Evolutionary conservation across 2,113 vertebrate species (phyloP), one percentile per base, ranked within the genome.

Genomic region (sheep (Ovis aries)): DNA sequence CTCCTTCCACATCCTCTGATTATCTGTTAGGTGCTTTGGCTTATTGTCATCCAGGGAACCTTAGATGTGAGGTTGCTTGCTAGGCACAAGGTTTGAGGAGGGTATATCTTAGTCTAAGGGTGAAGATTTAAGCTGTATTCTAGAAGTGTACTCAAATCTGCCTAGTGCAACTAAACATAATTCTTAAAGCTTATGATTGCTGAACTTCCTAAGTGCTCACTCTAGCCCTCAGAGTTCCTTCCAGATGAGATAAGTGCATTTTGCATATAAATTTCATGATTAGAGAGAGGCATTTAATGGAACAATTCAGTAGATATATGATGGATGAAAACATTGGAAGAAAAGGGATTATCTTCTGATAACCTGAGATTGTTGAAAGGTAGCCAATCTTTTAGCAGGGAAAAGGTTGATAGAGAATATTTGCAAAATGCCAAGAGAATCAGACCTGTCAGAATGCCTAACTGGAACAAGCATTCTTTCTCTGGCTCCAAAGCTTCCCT

Each of bases 201-300:
- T 71, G 97, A 95, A 91, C 78, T 88, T 94, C 92, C 74, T 96
- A 95, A 97, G 85, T 95, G 86, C 86, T 91, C 60, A 93, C 77
- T 92, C 25, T 62, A 96, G 67, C 88, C 77, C 60, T 97, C 13
- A 6, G 40, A 95, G 82, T 95, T 95, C 95, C 57, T 97, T 97
- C 83, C 80, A 92, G 74, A 95, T 81, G 84, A 95, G 80, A 87
- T 97, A 96, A 98, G 91, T 94, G 95, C 78, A 87, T 97, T 97
- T 89, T 81, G 74, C 86, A 96, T 97, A 80, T 62, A 97, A 96
- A 96, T 97, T 97, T 98, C 93, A 97, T 97, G 96, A 97, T 97
- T 98, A 88, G 13, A 93, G 57, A 91, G 7, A 80, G 83, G 36
- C 52, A 80, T 95, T 98, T 97, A 94, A 97, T 93, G 87, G 89